Evolutionary conservation across 2,797 vertebrate genomes (phyloP).

Genomic region (Microctenopoma steveboyesi): DNA sequence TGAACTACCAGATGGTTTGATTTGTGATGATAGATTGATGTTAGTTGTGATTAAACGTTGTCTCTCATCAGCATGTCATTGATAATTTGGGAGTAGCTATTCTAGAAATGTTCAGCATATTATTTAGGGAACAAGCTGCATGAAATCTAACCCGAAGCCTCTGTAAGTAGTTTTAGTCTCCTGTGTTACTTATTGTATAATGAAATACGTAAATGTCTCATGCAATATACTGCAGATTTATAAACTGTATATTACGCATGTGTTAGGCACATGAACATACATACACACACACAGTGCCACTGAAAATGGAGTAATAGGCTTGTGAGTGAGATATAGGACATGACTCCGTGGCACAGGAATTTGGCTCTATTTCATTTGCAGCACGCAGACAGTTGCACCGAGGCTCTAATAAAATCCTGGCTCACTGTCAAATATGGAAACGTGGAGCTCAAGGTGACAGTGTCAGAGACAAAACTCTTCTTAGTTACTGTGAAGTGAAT

Average conservation of each 20-base stretch:
- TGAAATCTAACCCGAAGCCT: conserved; percentile 41
- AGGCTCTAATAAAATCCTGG: conserved; percentile 56
- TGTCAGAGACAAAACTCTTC: conserved; percentile 55
- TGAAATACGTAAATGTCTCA: conserved; percentile 7
- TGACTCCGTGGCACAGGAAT: conserved; percentile 26
- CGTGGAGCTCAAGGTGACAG: conserved; percentile 52
- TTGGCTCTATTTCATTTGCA: conserved; percentile 55
- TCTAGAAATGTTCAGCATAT: conserved; percentile 20
- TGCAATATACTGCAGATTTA: background rate
- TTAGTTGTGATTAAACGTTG: conserved; percentile 26
- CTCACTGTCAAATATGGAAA: conserved; percentile 42
- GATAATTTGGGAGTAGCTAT: conserved; percentile 18
- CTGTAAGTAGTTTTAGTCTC: conserved; percentile 17
- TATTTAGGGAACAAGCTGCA: conserved; percentile 37
- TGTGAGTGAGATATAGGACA: conserved; percentile 36
- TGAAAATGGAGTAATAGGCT: conserved; percentile 34
- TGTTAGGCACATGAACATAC: conserved; percentile 18
- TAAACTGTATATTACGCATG: background rate
- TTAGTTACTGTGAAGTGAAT: conserved; percentile 27
- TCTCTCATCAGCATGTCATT: conserved; percentile 56
- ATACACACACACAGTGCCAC: conserved; percentile 2
- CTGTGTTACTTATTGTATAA: conserved; percentile 20
- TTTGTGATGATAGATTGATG: conserved; percentile 36
- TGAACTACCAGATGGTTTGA: conserved; percentile 39
- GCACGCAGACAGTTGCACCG: conserved; percentile 29